phyloP scores from a whole-genome alignment of 2,113 vertebrate species.

The Nicator chloris region DNA sequence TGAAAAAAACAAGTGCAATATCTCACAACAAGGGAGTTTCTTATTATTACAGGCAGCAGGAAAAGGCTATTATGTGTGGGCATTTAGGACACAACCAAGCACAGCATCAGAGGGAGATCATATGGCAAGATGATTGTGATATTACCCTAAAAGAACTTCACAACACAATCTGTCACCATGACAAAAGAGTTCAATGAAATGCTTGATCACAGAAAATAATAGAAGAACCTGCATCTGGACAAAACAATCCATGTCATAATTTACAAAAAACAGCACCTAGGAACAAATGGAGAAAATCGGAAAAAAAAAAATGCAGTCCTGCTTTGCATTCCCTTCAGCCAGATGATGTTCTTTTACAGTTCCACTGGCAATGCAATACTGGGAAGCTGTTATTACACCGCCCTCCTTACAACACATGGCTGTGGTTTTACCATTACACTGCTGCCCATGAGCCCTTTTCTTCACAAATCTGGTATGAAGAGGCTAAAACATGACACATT shows the following conservation, averaged over 20 bases:
- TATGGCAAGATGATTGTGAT: not conserved
- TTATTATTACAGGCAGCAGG: not conserved
- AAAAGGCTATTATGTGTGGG: not conserved
- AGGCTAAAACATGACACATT: not conserved
- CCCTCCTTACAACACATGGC: not conserved
- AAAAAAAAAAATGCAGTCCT: not conserved
- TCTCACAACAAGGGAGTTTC: not conserved
- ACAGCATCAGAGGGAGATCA: not conserved
- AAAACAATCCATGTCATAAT: not conserved
- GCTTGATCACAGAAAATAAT: not conserved
- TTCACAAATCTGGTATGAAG: not conserved
- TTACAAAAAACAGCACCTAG: not conserved
- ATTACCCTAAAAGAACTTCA: not conserved
- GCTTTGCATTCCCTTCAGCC: not conserved
- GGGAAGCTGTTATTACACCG: not conserved
- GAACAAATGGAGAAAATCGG: not conserved
- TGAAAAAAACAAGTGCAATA: not conserved
- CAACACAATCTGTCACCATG: not conserved
- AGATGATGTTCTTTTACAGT: not conserved
- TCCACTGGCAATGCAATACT: not conserved
- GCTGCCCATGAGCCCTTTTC: not conserved
- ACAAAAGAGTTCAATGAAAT: not conserved
- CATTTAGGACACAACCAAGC: not conserved
- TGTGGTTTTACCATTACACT: not conserved
- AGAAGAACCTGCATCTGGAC: not conserved